Conservation (phyloP, 1,140 invertebrate species). For the Calephelis virginiensis region DNA sequence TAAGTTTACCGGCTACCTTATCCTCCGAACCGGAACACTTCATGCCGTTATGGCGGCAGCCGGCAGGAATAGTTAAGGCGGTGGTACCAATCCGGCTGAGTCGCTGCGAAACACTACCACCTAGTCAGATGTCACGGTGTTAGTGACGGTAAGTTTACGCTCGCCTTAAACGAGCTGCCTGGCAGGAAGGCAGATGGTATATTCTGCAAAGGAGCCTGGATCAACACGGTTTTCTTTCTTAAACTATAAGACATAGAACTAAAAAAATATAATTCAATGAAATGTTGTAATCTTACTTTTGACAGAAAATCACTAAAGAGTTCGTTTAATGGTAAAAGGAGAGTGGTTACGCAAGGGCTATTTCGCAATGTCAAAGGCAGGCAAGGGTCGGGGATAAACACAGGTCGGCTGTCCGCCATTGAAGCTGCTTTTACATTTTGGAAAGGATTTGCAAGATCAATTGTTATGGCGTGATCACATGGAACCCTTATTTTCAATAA, state of each 20-base stretch:
- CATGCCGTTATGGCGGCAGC: no score
- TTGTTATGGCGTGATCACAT: slow-evolving; percentile 15
- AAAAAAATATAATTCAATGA: not conserved
- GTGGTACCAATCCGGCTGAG: no score
- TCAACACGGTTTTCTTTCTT: not conserved
- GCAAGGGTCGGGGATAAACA: slow-evolving; percentile 44
- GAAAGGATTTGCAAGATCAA: slow-evolving; percentile 54
- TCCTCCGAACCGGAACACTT: no score
- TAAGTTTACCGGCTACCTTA: no score
- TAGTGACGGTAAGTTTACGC: no score
- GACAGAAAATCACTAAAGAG: slow-evolving; percentile 33
- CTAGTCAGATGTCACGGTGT: no score
- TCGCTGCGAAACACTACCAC: no score
- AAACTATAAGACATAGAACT: no score
- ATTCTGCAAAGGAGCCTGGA: no score
- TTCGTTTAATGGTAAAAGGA: slow-evolving; percentile 42
- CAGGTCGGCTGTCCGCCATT: slow-evolving; percentile 45
- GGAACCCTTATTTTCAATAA: not conserved
- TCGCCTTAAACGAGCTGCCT: no score
- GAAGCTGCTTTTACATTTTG: slow-evolving; percentile 41
- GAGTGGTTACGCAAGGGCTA: slow-evolving; percentile 56
- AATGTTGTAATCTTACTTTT: slow-evolving; percentile 27
- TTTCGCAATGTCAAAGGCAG: slow-evolving; percentile 58
- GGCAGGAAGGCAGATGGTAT: no score
- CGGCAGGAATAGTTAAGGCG: no score